Conservation (phyloP, 53 echinoderm and acorn worm genomes). For the Echinometra lucunter region DNA sequence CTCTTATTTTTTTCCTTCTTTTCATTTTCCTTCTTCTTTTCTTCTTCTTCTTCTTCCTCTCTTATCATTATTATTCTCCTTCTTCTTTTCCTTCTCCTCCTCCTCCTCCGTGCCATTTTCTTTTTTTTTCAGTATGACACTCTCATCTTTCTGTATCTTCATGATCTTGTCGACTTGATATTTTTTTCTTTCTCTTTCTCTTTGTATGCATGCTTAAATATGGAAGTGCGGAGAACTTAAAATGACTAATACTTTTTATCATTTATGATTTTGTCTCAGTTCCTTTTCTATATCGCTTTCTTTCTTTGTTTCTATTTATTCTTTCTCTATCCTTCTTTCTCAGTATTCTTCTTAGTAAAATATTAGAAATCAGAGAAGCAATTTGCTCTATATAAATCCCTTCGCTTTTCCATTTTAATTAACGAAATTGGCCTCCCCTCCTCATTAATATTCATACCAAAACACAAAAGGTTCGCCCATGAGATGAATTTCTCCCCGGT, state of each 20-base stretch:
- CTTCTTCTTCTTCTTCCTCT: not conserved
- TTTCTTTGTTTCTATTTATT: not conserved
- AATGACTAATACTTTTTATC: not conserved
- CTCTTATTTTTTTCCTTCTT: not conserved
- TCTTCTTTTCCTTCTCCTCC: not conserved
- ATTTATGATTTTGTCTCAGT: not conserved
- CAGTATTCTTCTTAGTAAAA: not conserved
- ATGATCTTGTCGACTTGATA: not conserved
- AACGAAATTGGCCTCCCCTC: constrained; percentile 22
- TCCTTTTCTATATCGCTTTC: not conserved
- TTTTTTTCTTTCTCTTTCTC: too few species aligned
- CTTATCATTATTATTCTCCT: too few species aligned
- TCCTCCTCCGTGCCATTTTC: not conserved
- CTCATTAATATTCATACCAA: constrained; percentile 52
- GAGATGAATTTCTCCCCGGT: not conserved
- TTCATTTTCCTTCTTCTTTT: not conserved
- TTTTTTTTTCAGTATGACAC: not conserved
- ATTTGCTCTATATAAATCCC: constrained; percentile 19
- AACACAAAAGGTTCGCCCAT: constrained; percentile 47
- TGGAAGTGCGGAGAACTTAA: not conserved
- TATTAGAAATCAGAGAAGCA: not conserved
- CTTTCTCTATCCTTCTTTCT: not conserved
- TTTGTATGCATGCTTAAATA: not conserved
- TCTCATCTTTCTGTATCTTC: too few species aligned
- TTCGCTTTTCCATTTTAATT: constrained; percentile 34